Percentiles rank a stretch among this genome's conserved stretches.
Conservation (phyloP, 2,113 vertebrate genomes). For the Oenanthe melanoleuca region DNA sequence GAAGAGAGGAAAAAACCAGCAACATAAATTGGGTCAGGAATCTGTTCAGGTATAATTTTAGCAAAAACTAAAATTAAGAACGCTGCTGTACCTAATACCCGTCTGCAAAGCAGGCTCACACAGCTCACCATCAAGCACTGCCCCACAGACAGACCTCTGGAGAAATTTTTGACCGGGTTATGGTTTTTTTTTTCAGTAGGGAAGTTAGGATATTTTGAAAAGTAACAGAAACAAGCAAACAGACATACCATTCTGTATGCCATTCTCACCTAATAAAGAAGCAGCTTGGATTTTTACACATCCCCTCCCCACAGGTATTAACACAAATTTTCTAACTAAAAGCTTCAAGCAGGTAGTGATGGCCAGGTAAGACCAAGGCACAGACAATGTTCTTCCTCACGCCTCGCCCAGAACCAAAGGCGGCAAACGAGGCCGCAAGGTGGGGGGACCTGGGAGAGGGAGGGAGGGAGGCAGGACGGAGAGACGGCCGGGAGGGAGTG, state of each 20-base stretch:
- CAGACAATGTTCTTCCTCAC: too few relatives aligned
- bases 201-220: not conserved
- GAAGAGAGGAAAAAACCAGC: not conserved
- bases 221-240: not conserved
- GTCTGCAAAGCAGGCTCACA: not conserved
- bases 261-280: not conserved
- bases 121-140: not conserved
- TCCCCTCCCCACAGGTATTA: accelerated
- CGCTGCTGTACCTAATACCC: not conserved
- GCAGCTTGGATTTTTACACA: not conserved
- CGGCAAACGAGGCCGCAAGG: not conserved
- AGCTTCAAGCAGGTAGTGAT: accelerated
- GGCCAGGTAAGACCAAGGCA: not conserved
- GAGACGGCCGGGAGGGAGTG: too few relatives aligned
- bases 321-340: not conserved
- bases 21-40: conserved; percentile 30
- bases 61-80: conserved; percentile 7
- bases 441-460: not conserved
- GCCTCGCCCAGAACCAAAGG: not conserved
- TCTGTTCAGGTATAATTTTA: conserved; percentile 19
- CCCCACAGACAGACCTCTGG: not conserved
- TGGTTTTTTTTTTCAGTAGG: not conserved
- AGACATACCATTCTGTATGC: accelerated
- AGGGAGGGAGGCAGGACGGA: not conserved
- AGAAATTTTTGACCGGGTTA: not conserved